Evolutionary conservation across 2,797 vertebrate species (phyloP), one percentile per base, ranked within the genome.

Genomic region (Trematomus bernacchii): DNA sequence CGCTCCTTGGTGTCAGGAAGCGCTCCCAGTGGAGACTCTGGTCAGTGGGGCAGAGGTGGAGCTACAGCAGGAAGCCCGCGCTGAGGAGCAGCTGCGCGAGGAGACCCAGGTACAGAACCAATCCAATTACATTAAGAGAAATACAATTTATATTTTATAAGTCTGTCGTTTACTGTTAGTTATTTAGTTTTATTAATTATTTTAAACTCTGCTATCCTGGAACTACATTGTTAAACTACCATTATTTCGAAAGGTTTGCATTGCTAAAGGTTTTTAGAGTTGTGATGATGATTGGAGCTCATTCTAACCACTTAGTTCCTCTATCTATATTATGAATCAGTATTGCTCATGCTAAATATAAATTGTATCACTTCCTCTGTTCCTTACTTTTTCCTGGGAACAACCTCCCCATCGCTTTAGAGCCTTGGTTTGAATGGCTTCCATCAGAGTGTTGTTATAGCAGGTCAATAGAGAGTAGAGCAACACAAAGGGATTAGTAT

Each of bases 1-100:
- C 13, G 54, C 68, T 33, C 4, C 4, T 42, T 58, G 83, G 44
- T 76, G 57, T 82, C 79, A 78, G 65, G 69, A 85, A 69, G 71
- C 68, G 72, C 64, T 85, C 15, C 76, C 65, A 11, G 90, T 90
- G 77, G 92, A 93, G 73, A 84, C 75, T 42, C 66, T 85, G 47
- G 72, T 73, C 66, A 83, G 85, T n/a, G 81, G 77, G 77, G 70
- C 85, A 83, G 85, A 86, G n/a, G 77, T 85, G 61, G 84, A 84
- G 62, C 80, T 83, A 70, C 76, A 85, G 43, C 79, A 77, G 58
- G 85, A 89, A 80, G 68, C 70, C 51, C 42, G 0, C 55, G 54
- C 43, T 75, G 76, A 74, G 58, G 71, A 82, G 53, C 68, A 61
- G 61, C 77, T 79, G 46, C 66, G 82, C 2, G 43, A 66, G 54